These are phyloP conservation scores for Lasiommata megera DNA, from an alignment of 2,888 invertebrate species.

Conservation along the genomic window DNA sequence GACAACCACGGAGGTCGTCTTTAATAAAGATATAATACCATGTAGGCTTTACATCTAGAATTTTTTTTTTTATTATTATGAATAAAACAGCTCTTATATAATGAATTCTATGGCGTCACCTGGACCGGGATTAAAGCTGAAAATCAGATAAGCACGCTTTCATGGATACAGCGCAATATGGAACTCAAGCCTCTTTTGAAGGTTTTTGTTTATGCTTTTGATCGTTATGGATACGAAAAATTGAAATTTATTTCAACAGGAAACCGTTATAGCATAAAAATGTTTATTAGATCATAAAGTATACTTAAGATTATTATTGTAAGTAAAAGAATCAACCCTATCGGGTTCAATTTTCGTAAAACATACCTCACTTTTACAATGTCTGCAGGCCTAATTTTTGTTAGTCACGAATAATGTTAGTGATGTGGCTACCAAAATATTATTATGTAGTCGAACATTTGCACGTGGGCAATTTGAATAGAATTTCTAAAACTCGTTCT, in stretches of 20 bases:
- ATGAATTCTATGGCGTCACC: too few species aligned
- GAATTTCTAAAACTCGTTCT: too few species aligned
- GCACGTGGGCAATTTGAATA: too few species aligned
- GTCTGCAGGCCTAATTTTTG: conserved; percentile 24
- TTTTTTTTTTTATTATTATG: too few species aligned
- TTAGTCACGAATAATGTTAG: conserved; percentile 26
- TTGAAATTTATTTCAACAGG: neutral
- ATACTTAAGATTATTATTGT: conserved; percentile 13
- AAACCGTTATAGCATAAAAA: conserved; percentile 10
- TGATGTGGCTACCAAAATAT: neutral
- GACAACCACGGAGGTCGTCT: too few species aligned
- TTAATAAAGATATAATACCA: too few species aligned
- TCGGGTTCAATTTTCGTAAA: conserved; percentile 22
- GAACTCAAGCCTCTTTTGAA: too few species aligned
- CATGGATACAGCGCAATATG: too few species aligned
- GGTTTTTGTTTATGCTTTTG: neutral
- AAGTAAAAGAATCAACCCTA: conserved; percentile 13
- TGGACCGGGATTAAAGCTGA: too few species aligned
- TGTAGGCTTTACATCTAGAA: too few species aligned
- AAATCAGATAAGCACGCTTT: too few species aligned
- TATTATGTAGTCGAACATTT: neutral
- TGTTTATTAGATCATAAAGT: conserved; percentile 21
- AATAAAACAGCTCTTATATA: too few species aligned
- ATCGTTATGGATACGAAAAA: conserved; percentile 7
- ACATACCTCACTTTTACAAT: conserved; percentile 25